phyloP scores from a whole-genome alignment of 1,140 invertebrate species.

The Aleiodes sp. region DNA sequence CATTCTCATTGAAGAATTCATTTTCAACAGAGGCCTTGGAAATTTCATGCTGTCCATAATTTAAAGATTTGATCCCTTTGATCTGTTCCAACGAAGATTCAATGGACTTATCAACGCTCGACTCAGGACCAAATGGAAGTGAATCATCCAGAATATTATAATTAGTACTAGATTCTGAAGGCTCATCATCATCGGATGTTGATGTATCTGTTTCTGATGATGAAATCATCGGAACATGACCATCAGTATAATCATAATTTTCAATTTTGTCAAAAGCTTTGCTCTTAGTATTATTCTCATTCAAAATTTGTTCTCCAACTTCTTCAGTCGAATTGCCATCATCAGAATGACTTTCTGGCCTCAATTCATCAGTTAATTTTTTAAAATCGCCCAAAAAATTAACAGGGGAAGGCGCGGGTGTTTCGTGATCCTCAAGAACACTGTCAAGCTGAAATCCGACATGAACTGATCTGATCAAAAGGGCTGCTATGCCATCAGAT shows the following conservation, averaged over 20 bases:
- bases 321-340: conserved; percentile 13
- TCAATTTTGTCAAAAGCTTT: neutral
- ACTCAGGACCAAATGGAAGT: conserved; percentile 12
- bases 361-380: neutral
- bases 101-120: neutral
- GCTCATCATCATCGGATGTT: conserved; percentile 47
- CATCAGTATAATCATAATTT: conserved; percentile 9
- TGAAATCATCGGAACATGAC: conserved; percentile 51
- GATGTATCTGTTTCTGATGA: conserved; percentile 58
- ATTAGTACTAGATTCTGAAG: conserved; percentile 56
- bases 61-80: conserved; percentile 6
- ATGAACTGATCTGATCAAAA: conserved; percentile 73
- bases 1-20: no score
- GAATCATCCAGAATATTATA: conserved; percentile 42
- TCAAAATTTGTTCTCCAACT: neutral
- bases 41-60: no score
- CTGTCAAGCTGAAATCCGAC: conserved; percentile 68
- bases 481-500: conserved; percentile 71
- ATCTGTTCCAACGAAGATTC: neutral
- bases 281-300: conserved; percentile 1
- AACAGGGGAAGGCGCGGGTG: conserved; percentile 50
- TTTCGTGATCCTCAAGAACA: conserved; percentile 69
- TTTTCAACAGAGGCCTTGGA: no score
- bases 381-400: conserved; percentile 41
- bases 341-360: conserved; percentile 19